Percentiles rank a stretch among this genome's conserved stretches.
Conservation (phyloP, 2,888 invertebrate species). For the Cactoblastis cactorum region DNA sequence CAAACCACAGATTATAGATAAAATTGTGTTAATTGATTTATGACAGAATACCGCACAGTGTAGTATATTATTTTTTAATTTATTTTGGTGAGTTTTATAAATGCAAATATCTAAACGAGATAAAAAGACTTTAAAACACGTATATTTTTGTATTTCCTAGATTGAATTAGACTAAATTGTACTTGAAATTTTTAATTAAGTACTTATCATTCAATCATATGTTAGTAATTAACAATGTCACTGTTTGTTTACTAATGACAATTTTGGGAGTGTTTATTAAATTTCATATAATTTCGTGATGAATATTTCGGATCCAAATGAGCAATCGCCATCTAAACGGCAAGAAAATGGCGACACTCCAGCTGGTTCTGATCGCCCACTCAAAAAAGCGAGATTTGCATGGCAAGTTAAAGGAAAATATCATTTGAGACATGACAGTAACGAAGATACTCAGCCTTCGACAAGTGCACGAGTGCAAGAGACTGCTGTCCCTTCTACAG, state of each 20-base stretch:
- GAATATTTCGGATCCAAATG: slow-evolving; percentile 57
- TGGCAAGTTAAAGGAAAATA: slow-evolving; percentile 84
- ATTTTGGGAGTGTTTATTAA: slow-evolving; percentile 31
- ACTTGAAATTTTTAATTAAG: slow-evolving; percentile 38
- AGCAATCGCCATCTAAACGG: slow-evolving; percentile 71
- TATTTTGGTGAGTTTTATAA: not conserved
- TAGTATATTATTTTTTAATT: not conserved
- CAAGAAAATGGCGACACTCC: slow-evolving; percentile 75
- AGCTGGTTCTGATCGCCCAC: slow-evolving; percentile 76
- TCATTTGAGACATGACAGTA: slow-evolving; percentile 73
- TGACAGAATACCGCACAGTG: not conserved
- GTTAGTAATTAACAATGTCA: slow-evolving; percentile 73
- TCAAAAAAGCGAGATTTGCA: slow-evolving; percentile 82
- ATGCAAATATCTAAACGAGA: not conserved
- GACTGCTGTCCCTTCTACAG: slow-evolving; percentile 33
- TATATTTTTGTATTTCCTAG: slow-evolving; percentile 2
- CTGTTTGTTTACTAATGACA: slow-evolving; percentile 73
- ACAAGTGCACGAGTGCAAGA: slow-evolving; percentile 28
- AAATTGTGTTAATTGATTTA: not conserved
- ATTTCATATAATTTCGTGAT: slow-evolving; percentile 40
- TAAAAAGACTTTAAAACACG: not conserved
- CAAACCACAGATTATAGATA: slow-evolving; percentile 5
- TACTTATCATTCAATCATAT: slow-evolving; percentile 72
- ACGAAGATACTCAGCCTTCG: slow-evolving; percentile 30
- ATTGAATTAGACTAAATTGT: not conserved